phyloP scores from a whole-genome alignment of 2,888 invertebrate genomes.

The Parascotia fuliginaria region DNA sequence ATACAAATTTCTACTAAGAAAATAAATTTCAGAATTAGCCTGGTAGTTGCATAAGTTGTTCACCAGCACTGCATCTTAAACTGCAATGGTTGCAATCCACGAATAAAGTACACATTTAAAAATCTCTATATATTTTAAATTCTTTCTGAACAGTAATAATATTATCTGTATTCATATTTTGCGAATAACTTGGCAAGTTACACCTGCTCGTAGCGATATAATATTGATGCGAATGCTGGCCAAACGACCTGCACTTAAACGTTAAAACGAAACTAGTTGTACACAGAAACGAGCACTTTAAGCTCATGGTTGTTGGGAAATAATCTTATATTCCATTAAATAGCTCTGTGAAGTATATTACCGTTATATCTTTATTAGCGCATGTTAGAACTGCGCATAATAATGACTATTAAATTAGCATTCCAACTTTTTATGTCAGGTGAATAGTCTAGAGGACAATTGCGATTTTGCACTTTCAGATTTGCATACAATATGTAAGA shows the following conservation, averaged over 20 bases:
- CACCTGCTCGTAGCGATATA: constrained; percentile 7
- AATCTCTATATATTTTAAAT: no score
- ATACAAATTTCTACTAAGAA: no score
- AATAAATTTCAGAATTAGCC: no score
- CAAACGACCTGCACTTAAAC: constrained; percentile 8
- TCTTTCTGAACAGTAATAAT: neutral
- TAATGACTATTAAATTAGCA: neutral
- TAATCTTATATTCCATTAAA: constrained; percentile 1
- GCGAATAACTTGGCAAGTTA: constrained; percentile 13
- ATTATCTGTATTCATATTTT: constrained; percentile 11
- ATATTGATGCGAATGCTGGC: constrained; percentile 23
- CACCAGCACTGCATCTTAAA: no score
- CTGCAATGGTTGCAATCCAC: no score
- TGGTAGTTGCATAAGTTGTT: no score
- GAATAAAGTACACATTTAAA: no score
- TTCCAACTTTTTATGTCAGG: neutral
- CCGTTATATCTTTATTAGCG: neutral
- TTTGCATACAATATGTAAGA: no score
- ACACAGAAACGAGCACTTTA: neutral
- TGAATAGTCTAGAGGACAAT: no score
- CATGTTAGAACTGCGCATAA: neutral
- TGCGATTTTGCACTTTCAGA: no score
- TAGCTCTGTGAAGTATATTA: neutral
- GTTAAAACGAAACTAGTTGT: constrained; percentile 10
- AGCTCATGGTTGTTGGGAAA: neutral